Conservation (phyloP, 2,888 invertebrate species). For the Phengaris arion region DNA sequence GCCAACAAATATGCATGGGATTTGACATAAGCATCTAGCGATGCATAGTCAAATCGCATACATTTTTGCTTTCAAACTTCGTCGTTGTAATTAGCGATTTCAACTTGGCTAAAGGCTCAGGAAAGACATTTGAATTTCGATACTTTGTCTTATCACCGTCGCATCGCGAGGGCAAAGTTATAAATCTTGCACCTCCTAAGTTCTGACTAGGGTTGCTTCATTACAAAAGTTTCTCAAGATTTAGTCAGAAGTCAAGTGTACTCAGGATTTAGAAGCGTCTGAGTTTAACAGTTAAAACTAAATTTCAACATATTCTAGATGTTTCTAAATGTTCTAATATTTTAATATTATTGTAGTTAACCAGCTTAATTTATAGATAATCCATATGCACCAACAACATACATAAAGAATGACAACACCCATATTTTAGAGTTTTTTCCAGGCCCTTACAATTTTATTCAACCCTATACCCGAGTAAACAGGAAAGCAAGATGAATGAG, state of each 20-base stretch:
- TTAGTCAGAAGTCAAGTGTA: background rate
- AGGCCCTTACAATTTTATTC: background rate
- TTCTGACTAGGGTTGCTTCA: background rate
- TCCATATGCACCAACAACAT: too few relatives aligned
- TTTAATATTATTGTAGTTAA: too few relatives aligned
- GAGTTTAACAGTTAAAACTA: background rate
- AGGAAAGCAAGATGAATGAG: constrained; percentile 33
- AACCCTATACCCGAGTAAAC: constrained; percentile 26
- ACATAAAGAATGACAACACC: background rate
- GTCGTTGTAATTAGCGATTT: too few relatives aligned
- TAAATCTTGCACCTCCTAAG: background rate
- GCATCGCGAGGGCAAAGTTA: background rate
- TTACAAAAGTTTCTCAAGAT: background rate
- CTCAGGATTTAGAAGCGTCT: background rate
- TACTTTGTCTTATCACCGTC: background rate
- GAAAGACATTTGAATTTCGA: background rate
- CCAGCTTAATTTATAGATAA: too few relatives aligned
- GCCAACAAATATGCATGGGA: too few relatives aligned
- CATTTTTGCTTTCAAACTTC: too few relatives aligned
- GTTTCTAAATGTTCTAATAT: too few relatives aligned
- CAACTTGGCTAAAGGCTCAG: background rate
- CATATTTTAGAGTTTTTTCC: background rate
- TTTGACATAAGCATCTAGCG: too few relatives aligned
- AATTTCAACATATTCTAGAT: too few relatives aligned
- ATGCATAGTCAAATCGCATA: too few relatives aligned